A percentile compares a stretch with the other conserved stretches of the same genome.
Conservation (phyloP, 1,140 invertebrate species). For the Euwallacea fornicatus region DNA sequence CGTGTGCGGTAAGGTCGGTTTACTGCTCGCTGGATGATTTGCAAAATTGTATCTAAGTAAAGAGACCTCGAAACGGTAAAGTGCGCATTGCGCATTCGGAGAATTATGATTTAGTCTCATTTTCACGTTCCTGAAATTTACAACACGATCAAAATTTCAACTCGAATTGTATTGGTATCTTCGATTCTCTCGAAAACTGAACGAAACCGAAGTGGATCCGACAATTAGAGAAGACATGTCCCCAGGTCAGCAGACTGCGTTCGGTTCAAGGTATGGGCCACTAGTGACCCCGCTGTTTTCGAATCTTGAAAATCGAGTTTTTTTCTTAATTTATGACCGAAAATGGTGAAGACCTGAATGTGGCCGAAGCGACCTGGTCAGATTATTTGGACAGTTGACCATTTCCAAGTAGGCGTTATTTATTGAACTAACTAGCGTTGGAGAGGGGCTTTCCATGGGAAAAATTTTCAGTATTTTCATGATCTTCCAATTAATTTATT, state of each 20-base stretch:
- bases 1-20: no score
- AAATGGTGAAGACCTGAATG: conserved; percentile 24
- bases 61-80: no score
- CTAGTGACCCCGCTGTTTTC: conserved; percentile 23
- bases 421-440: not conserved
- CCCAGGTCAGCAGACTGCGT: conserved; percentile 22
- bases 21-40: no score
- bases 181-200: not conserved
- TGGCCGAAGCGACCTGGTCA: not conserved
- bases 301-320: conserved; percentile 24
- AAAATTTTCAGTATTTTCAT: conserved; percentile 10
- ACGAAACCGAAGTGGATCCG: conserved; percentile 3
- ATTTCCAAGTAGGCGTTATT: not conserved
- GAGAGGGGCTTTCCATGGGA: conserved; percentile 5
- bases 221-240: conserved; percentile 20
- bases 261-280: conserved; percentile 22
- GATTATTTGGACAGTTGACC: no score
- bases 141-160: no score
- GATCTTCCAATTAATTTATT: conserved; percentile 18
- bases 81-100: no score
- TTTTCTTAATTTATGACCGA: conserved; percentile 25
- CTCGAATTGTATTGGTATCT: no score
- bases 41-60: no score
- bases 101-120: no score
- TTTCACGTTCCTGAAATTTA: no score